Evolutionary conservation across 2,797 vertebrate genomes (phyloP).

Genomic region (Alectoris magna): DNA sequence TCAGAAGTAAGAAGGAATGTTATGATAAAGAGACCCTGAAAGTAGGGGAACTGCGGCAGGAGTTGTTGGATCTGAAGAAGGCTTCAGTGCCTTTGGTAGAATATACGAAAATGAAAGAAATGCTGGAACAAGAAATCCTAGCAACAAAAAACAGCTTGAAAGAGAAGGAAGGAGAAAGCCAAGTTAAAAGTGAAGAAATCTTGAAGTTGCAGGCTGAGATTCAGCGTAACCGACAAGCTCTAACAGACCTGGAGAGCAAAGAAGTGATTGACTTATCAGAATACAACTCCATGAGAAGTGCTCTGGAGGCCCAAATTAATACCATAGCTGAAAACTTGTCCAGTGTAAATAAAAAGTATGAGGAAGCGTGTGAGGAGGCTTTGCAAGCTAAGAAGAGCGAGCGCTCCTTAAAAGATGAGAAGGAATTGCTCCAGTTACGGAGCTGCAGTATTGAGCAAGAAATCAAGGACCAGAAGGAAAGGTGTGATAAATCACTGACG

Average conservation of each 20-base stretch:
- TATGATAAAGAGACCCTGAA: slow-evolving; percentile 77
- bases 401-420: slow-evolving; percentile 79
- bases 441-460: slow-evolving; percentile 88
- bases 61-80: slow-evolving; percentile 77
- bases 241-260: slow-evolving; percentile 81
- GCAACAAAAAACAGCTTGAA: slow-evolving; percentile 73
- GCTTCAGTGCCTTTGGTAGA: slow-evolving; percentile 78
- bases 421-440: slow-evolving; percentile 83
- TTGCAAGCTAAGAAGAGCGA: slow-evolving; percentile 80
- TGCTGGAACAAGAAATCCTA: slow-evolving; percentile 79
- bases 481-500: slow-evolving; percentile 88
- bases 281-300: slow-evolving; percentile 81
- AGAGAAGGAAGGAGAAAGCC: slow-evolving; percentile 85
- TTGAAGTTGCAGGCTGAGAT: slow-evolving; percentile 85
- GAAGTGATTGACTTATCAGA: slow-evolving; percentile 81
- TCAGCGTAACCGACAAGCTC: slow-evolving; percentile 79
- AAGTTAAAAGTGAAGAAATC: slow-evolving; percentile 79
- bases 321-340: slow-evolving; percentile 79
- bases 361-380: slow-evolving; percentile 81
- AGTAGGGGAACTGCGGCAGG: slow-evolving; percentile 77
- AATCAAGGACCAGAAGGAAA: slow-evolving; percentile 89
- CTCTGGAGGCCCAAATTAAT: slow-evolving; percentile 84
- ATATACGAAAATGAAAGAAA: slow-evolving; percentile 76
- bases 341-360: slow-evolving; percentile 76
- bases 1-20: slow-evolving; percentile 75